Percentiles rank a stretch among this genome's conserved stretches.
These are phyloP conservation scores for Lacerta viridis DNA, from an alignment of 2,797 vertebrate species.

Conservation along the genomic window DNA sequence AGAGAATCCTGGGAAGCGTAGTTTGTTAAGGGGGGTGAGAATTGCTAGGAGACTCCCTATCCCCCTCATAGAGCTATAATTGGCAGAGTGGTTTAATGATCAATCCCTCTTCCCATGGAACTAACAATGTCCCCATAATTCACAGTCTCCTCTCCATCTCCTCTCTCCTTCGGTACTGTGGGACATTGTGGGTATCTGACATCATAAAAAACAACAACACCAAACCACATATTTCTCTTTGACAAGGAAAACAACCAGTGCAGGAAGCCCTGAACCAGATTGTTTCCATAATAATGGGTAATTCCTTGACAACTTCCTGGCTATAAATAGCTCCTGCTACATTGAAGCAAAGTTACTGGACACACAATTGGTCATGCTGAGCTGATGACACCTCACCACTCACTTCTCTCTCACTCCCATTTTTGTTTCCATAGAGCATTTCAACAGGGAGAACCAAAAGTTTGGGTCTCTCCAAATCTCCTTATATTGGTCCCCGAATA, in stretches of 20 bases:
- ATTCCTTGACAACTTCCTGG: conserved; percentile 76
- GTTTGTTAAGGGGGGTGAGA: no score
- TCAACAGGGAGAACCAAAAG: not conserved
- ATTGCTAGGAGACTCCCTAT: no score
- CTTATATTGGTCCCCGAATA: not conserved
- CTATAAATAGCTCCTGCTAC: conserved; percentile 59
- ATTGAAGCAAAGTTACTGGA: conserved; percentile 15
- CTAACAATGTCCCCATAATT: not conserved
- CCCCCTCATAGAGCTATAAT: no score
- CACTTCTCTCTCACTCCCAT: not conserved
- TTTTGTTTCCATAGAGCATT: no score
- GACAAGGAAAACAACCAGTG: conserved; percentile 76
- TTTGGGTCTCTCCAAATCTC: not conserved
- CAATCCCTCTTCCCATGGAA: not conserved
- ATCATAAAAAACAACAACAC: conserved; percentile 58
- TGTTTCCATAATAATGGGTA: conserved; percentile 74
- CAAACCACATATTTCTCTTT: conserved; percentile 68
- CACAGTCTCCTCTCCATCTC: not conserved
- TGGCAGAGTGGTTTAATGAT: no score
- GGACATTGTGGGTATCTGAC: conserved; percentile 8
- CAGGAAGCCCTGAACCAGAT: conserved; percentile 73
- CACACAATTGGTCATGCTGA: not conserved
- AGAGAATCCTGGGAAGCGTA: no score
- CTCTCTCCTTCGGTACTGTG: not conserved
- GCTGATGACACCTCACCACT: not conserved